Evolutionary conservation across 2,113 vertebrate genomes (phyloP).

Genomic region (Phyllostomus discolor): DNA sequence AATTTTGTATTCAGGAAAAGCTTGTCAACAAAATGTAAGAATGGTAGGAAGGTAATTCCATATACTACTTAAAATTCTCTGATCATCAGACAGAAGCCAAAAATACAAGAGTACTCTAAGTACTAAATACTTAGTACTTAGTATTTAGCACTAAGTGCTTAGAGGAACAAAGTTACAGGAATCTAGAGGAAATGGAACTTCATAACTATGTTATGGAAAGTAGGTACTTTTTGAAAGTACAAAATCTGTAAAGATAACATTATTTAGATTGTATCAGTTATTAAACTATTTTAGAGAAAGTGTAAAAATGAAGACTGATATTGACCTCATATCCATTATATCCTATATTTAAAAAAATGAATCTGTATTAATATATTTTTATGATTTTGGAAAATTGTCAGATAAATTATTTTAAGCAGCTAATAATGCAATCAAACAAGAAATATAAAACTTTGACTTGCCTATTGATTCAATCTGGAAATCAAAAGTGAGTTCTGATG

Average conservation of each 20-base stretch:
- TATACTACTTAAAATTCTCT: background rate
- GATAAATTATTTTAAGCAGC: background rate
- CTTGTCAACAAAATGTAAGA: background rate
- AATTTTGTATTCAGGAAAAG: background rate
- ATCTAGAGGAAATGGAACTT: background rate
- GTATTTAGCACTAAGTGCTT: too few relatives aligned
- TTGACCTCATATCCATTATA: background rate
- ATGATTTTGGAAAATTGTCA: background rate
- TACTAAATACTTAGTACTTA: too few relatives aligned
- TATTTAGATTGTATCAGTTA: background rate
- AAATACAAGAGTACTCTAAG: background rate
- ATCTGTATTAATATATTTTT: background rate
- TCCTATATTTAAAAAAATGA: background rate
- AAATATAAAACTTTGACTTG: slow-evolving; percentile 72
- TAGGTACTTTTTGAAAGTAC: slow-evolving; percentile 2
- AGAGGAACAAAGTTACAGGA: background rate
- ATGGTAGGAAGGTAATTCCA: background rate
- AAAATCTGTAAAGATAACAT: background rate
- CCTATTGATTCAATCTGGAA: slow-evolving; percentile 98
- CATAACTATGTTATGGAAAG: background rate
- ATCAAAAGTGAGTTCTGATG: slow-evolving; percentile 97
- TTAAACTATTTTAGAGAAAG: background rate
- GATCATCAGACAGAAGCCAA: background rate
- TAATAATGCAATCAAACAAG: background rate
- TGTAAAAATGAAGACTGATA: background rate